Evolutionary conservation across 2,888 invertebrate species (phyloP).

Genomic region (Dione vanillae): DNA sequence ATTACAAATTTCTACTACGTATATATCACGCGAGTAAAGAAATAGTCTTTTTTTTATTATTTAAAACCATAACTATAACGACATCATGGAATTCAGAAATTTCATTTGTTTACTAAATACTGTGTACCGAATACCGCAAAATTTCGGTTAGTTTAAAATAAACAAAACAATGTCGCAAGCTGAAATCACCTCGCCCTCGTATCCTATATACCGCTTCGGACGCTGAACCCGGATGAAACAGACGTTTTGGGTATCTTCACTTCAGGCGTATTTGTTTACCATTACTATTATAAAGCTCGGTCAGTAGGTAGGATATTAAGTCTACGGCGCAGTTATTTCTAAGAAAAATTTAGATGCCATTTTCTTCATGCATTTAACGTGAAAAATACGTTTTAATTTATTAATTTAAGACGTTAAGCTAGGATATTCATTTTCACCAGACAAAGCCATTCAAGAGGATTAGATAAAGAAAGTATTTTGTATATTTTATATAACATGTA

Average conservation of each 20-base stretch:
- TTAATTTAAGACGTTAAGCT: too few relatives aligned
- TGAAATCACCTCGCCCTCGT: conserved; percentile 26
- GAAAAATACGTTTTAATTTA: neutral
- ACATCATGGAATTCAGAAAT: neutral
- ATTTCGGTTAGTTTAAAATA: neutral
- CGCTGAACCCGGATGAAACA: conserved; percentile 58
- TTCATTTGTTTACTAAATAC: neutral
- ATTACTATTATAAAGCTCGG: conserved; percentile 16
- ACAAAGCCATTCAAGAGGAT: too few relatives aligned
- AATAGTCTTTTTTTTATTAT: neutral
- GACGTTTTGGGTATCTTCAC: conserved; percentile 59
- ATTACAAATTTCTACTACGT: too few relatives aligned
- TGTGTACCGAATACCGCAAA: neutral
- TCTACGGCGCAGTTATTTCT: neutral
- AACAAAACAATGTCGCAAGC: conserved; percentile 19
- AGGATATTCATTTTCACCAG: too few relatives aligned
- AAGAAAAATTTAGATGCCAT: neutral
- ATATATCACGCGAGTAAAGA: too few relatives aligned
- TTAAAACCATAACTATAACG: neutral
- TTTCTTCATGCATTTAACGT: neutral
- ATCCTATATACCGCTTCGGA: conserved; percentile 48
- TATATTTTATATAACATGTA: too few relatives aligned
- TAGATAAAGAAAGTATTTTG: too few relatives aligned
- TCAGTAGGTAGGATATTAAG: conserved; percentile 27
- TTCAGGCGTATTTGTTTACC: conserved; percentile 56